Conservation (phyloP, 2,888 invertebrate genomes). For the Trichopoda pennipes region DNA sequence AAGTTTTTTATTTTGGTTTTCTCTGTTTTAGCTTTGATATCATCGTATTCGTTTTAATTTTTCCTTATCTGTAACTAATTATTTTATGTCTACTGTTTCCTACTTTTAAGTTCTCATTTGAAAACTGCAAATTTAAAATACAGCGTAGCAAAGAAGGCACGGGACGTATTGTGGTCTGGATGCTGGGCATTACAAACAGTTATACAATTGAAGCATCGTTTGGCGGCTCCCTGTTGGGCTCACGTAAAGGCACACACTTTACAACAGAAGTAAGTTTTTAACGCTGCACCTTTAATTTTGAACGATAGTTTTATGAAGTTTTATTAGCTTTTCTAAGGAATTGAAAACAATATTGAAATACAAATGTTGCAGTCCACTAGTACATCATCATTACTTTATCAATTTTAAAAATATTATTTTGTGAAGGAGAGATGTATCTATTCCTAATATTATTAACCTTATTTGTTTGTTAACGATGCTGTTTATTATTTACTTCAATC, state of each 20-base stretch:
- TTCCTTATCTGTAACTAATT: slow-evolving; percentile 36
- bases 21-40: slow-evolving; percentile 18
- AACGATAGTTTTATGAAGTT: too few species aligned
- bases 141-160: slow-evolving; percentile 97
- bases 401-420: too few species aligned
- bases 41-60: slow-evolving; percentile 38
- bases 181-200: slow-evolving; percentile 96
- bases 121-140: slow-evolving; percentile 95
- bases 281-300: not conserved
- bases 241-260: slow-evolving; percentile 92
- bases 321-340: too few species aligned
- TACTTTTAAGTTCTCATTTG: slow-evolving; percentile 89
- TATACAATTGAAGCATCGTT: slow-evolving; percentile 98
- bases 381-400: too few species aligned
- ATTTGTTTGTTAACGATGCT: too few species aligned
- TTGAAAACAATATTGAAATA: too few species aligned
- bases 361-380: too few species aligned
- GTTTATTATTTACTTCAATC: too few species aligned
- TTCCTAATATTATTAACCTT: too few species aligned
- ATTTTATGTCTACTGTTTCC: slow-evolving; percentile 33
- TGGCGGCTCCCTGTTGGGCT: slow-evolving; percentile 92
- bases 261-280: slow-evolving; percentile 82
- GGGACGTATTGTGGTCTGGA: slow-evolving; percentile 96
- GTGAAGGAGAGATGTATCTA: too few species aligned
- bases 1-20: slow-evolving; percentile 22